phyloP scores from a whole-genome alignment of 2,888 invertebrate genomes.

The Cosmopolites sordidus region DNA sequence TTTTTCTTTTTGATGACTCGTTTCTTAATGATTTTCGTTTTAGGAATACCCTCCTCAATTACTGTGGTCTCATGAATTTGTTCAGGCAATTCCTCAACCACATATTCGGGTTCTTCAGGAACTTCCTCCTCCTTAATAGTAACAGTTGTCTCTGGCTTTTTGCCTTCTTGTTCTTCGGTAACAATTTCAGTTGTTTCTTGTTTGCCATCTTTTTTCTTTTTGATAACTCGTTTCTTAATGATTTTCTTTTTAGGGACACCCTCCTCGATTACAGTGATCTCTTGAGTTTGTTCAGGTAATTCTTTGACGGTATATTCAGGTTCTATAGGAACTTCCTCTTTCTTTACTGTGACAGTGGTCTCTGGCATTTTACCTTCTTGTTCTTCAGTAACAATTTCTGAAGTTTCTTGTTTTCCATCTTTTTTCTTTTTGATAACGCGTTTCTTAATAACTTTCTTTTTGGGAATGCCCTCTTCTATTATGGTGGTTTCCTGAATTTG shows the following conservation, averaged over 20 bases:
- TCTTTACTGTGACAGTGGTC: constrained; percentile 33
- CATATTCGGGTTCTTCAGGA: constrained; percentile 19
- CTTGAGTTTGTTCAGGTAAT: constrained; percentile 34
- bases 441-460: constrained; percentile 35
- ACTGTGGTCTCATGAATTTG: constrained; percentile 35
- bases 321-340: constrained; percentile 39
- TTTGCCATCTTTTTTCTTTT: constrained; percentile 41
- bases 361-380: constrained; percentile 38
- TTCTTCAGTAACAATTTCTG: constrained; percentile 39
- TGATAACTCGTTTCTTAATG: constrained; percentile 40
- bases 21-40: constrained; percentile 33
- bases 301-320: constrained; percentile 39
- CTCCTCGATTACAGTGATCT: constrained; percentile 37
- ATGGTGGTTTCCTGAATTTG: constrained; percentile 33
- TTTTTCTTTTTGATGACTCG: constrained; percentile 48
- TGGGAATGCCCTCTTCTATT: constrained; percentile 29
- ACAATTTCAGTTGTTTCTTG: constrained; percentile 43
- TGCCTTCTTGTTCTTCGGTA: constrained; percentile 37
- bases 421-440: constrained; percentile 35
- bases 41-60: constrained; percentile 43
- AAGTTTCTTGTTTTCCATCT: constrained; percentile 40
- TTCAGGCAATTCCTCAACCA: constrained; percentile 33
- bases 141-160: constrained; percentile 35
- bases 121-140: constrained; percentile 24
- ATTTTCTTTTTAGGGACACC: constrained; percentile 38